Conservation (phyloP, 2,113 vertebrate genomes). For the Leptodactylus fuscus region DNA sequence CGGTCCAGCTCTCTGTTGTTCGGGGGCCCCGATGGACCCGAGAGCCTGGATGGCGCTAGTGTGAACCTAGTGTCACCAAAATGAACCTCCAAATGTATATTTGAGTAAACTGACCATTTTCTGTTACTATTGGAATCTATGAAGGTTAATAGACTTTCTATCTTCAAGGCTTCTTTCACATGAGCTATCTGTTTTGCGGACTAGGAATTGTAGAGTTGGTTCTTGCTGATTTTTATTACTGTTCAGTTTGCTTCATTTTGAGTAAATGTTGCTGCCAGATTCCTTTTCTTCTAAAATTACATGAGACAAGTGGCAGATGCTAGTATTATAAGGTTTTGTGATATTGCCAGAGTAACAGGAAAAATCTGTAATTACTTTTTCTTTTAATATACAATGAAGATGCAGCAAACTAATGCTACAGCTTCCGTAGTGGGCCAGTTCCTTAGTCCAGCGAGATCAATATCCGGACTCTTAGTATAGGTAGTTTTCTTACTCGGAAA, state of each 20-base stretch:
- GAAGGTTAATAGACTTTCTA: no score
- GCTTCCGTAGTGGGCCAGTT: neutral
- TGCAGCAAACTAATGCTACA: neutral
- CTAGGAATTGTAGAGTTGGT: neutral
- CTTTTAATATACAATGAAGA: neutral
- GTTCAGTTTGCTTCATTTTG: neutral
- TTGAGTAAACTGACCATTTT: no score
- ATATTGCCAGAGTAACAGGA: neutral
- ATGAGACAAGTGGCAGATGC: constrained; percentile 1
- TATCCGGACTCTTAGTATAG: neutral
- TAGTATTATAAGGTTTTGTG: neutral
- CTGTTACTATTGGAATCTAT: no score
- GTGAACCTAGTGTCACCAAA: no score
- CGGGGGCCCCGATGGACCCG: no score
- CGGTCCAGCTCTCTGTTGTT: no score
- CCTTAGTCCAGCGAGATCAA: neutral
- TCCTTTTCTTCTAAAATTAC: neutral
- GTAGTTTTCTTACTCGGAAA: neutral
- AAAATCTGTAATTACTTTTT: neutral
- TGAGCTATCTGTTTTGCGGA: no score
- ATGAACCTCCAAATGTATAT: no score
- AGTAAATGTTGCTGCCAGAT: neutral
- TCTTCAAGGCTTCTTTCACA: no score
- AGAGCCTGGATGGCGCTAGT: no score
- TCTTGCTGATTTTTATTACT: neutral